Evolutionary conservation across 2,888 invertebrate genomes (phyloP).

Genomic region (Lasioglossum oenotherae): DNA sequence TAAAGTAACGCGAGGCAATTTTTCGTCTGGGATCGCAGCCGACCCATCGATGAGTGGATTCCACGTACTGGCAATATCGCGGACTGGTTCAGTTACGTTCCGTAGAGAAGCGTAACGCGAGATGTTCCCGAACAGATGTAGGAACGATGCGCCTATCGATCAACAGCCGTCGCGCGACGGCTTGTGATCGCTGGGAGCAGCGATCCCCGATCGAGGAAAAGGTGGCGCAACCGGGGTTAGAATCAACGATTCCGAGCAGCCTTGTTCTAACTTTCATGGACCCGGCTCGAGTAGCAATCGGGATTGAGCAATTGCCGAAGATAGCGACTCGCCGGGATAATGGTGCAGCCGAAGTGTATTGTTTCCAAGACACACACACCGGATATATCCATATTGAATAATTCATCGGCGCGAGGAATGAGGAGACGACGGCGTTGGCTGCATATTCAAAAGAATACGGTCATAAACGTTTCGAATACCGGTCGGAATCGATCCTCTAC

Average conservation of each 20-base stretch:
- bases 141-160: slow-evolving; percentile 29
- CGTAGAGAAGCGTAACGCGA: slow-evolving; percentile 50
- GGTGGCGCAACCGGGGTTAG: not conserved
- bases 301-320: slow-evolving; percentile 16
- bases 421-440: not conserved
- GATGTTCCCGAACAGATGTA: slow-evolving; percentile 10
- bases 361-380: not conserved
- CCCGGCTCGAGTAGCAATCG: not conserved
- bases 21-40: slow-evolving; percentile 36
- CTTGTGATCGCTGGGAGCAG: slow-evolving; percentile 18
- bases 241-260: not conserved
- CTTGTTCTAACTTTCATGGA: slow-evolving; percentile 11
- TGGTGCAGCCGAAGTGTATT: slow-evolving; percentile 17
- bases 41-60: not conserved
- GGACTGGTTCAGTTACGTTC: slow-evolving; percentile 23
- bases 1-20: slow-evolving; percentile 66
- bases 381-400: slow-evolving; percentile 37
- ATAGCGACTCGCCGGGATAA: not conserved
- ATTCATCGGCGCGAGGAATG: slow-evolving; percentile 34
- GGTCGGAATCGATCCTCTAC: slow-evolving; percentile 26
- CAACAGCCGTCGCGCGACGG: not conserved
- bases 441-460: slow-evolving; percentile 28
- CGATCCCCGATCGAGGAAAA: slow-evolving; percentile 6
- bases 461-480: slow-evolving; percentile 11
- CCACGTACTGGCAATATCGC: slow-evolving; percentile 57